Conservation (phyloP, 2,113 vertebrate species). For the Lichenostomus cassidix region DNA sequence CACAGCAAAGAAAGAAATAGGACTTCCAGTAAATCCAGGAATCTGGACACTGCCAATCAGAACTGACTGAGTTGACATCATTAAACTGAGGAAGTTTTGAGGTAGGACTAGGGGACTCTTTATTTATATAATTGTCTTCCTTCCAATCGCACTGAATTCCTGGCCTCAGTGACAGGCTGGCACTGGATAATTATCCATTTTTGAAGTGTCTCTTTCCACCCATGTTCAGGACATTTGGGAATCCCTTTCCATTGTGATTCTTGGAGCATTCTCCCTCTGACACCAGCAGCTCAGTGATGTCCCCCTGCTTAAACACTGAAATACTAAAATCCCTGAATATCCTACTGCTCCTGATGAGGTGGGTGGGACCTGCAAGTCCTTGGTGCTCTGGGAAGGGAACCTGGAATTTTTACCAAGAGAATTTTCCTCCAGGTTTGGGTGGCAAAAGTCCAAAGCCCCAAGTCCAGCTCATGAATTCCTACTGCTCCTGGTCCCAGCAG, state of each 20-base stretch:
- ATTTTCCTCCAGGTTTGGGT: background rate
- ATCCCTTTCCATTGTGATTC: background rate
- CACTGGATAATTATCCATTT: background rate
- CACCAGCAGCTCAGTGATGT: background rate
- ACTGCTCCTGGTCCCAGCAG: rapidly evolving
- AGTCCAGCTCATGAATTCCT: background rate
- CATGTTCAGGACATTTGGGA: background rate
- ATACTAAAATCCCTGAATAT: background rate
- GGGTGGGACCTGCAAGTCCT: background rate
- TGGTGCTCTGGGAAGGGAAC: background rate
- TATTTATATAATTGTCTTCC: background rate
- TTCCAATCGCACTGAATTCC: background rate
- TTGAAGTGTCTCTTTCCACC: background rate
- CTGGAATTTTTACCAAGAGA: background rate
- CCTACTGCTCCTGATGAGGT: rapidly evolving
- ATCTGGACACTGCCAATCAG: background rate
- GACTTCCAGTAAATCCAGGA: background rate
- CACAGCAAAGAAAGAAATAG: background rate
- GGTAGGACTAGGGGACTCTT: background rate
- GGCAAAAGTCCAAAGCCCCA: rapidly evolving
- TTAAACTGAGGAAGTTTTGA: background rate
- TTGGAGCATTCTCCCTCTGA: background rate
- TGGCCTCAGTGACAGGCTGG: background rate
- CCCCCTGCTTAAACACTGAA: background rate
- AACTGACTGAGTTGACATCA: background rate